A percentile compares a stretch with the other conserved stretches of the same genome.
Evolutionary conservation across 1,140 invertebrate genomes (phyloP).

Genomic region (Orius insidiosus): DNA sequence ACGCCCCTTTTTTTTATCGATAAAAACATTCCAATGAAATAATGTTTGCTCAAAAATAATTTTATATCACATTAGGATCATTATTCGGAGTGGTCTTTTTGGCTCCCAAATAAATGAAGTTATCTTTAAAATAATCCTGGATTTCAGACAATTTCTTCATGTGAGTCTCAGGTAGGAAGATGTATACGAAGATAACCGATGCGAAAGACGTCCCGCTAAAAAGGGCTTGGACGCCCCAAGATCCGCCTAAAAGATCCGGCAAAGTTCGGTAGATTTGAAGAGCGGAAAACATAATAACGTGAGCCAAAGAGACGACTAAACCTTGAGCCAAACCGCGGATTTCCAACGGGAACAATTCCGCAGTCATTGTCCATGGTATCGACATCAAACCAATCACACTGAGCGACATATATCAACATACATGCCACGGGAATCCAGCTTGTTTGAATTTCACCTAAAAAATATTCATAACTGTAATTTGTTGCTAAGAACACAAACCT

Average conservation of each 20-base stretch:
- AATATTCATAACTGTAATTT: not conserved
- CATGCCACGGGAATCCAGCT: constrained; percentile 27
- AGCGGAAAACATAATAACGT: constrained; percentile 34
- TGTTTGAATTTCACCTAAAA: constrained; percentile 12
- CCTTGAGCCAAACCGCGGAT: constrained; percentile 37
- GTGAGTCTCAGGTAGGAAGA: constrained; percentile 54
- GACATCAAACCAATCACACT: constrained; percentile 37
- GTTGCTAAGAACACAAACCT: constrained; percentile 16
- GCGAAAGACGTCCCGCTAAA: constrained; percentile 44
- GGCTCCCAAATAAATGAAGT: constrained; percentile 19
- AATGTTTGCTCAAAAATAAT: not conserved
- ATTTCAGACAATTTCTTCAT: constrained; percentile 48
- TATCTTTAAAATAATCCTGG: constrained; percentile 36
- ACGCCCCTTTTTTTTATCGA: not conserved
- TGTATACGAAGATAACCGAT: constrained; percentile 35
- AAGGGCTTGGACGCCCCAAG: constrained; percentile 44
- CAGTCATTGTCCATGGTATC: constrained; percentile 42
- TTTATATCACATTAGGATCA: constrained; percentile 3
- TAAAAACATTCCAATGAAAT: not conserved
- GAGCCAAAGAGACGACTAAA: constrained; percentile 30
- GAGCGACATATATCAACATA: constrained; percentile 31
- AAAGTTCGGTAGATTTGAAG: constrained; percentile 32
- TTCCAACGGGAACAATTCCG: constrained; percentile 38
- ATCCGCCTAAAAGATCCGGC: constrained; percentile 27
- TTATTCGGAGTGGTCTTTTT: constrained; percentile 3